Conservation (phyloP, 1,140 invertebrate genomes). For the Papilio xuthus region DNA sequence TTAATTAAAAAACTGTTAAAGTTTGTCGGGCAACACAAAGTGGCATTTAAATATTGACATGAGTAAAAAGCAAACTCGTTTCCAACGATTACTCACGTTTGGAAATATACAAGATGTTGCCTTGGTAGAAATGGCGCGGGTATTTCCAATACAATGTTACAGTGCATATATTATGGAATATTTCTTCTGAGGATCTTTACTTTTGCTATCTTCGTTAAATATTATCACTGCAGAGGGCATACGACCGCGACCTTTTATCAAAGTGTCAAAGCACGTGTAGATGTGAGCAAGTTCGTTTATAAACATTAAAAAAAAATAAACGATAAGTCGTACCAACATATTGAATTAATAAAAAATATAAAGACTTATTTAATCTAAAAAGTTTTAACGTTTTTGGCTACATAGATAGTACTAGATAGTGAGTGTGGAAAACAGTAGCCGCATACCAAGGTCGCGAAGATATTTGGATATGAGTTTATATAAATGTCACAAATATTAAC, state of each 20-base stretch:
- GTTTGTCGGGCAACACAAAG: neutral
- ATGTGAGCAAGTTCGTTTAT: neutral
- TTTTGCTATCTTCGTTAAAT: neutral
- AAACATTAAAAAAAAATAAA: neutral
- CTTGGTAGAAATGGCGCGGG: neutral
- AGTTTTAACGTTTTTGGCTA: neutral
- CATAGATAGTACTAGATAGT: too few species aligned
- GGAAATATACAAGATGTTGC: neutral
- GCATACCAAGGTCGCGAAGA: too few species aligned
- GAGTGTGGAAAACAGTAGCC: too few species aligned
- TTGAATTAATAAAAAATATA: neutral
- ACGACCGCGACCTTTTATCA: slow-evolving; percentile 29
- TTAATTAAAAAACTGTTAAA: neutral
- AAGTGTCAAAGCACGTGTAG: slow-evolving; percentile 21
- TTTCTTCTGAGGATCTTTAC: neutral
- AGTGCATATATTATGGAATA: neutral
- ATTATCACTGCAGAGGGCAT: neutral
- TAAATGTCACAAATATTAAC: too few species aligned
- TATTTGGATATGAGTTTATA: too few species aligned
- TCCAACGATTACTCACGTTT: slow-evolving; percentile 4
- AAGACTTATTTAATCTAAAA: neutral
- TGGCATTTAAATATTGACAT: slow-evolving; percentile 7
- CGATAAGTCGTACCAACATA: neutral
- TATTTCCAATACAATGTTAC: neutral
- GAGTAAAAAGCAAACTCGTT: slow-evolving; percentile 20